Evolutionary conservation across 37 sponge, comb jelly and placozoan genomes (phyloP), one percentile per base, ranked within the genome.

Genomic region (Cliona cf. orientalis): DNA sequence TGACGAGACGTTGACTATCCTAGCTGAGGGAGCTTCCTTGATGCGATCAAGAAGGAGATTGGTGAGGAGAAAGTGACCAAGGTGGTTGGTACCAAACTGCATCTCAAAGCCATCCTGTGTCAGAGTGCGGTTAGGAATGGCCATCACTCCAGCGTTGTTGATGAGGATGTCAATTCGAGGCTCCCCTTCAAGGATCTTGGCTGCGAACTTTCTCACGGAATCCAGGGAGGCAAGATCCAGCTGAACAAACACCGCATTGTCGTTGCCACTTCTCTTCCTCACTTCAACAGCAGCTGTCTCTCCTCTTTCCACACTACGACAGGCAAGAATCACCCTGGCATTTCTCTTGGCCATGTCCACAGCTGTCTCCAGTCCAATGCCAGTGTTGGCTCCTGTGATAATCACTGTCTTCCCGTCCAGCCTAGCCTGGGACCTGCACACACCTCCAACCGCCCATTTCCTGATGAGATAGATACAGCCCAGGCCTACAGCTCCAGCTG

Each of bases 371-470:
- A 90, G 74, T 23, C 88, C 88, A 46, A 95, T 91, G 0, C 95
- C 95, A 38, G 89, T 88, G 78, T 97, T 97, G 22, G 87, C 86
- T 49, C 97, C 97, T 38, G 97, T 97, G 41, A 97, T 81, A 22
- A 97, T 69, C 46, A 82, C 93, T 0, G 90, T 90, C 80, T 92
- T 95, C 42, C 93, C 93, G 33, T 82, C 70, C 78, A 95, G 66
- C 21, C 78, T 55, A 17, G 60, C 71, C 64, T 76, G 76, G 40
- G 88, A 88, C 36, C 35, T 32, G 44, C 94, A 93, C 67, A 58
- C 68, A 2, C 77, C 84, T 41, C 91, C 94, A 39, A 22, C 62
- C 19, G 60, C 58, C 57, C 53, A 73, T 26, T 35, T 49, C 37
- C 55, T 44, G 1, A 25, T 73, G 0, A 73, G 12, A 29, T 66